Evolutionary conservation across 1,140 invertebrate species (phyloP).

Genomic region (Alviniconcha marisindica): DNA sequence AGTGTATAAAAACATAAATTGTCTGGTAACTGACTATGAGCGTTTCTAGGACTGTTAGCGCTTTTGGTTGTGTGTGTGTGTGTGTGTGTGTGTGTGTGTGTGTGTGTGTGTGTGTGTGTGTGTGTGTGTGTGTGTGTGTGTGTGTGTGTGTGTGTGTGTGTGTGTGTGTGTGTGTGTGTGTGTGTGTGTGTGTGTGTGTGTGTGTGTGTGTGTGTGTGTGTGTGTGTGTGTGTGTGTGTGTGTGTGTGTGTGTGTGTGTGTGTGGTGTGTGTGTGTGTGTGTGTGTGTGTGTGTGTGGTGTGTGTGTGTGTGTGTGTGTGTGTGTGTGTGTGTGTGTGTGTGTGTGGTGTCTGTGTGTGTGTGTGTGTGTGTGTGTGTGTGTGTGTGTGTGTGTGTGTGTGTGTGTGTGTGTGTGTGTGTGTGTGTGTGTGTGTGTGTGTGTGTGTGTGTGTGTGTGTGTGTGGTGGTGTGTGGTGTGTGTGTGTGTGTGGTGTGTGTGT

Average conservation of each 20-base stretch:
- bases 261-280: not conserved
- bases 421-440: not conserved
- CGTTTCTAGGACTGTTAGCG: too few species aligned
- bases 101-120: not conserved
- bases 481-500: too few species aligned
- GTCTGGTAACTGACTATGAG: too few species aligned
- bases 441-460: not conserved
- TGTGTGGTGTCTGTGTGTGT: too few species aligned
- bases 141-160: not conserved
- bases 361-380: not conserved
- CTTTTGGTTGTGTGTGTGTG: not conserved
- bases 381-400: not conserved
- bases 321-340: too few species aligned
- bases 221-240: not conserved
- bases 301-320: too few species aligned
- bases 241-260: not conserved
- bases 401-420: not conserved
- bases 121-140: not conserved
- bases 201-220: not conserved
- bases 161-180: not conserved
- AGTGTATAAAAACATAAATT: too few species aligned
- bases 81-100: not conserved
- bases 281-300: too few species aligned
- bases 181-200: not conserved
- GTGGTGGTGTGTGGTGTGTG: too few species aligned